Conservation (phyloP, 1,140 invertebrate genomes). For the Thalassaphorura encarpata region DNA sequence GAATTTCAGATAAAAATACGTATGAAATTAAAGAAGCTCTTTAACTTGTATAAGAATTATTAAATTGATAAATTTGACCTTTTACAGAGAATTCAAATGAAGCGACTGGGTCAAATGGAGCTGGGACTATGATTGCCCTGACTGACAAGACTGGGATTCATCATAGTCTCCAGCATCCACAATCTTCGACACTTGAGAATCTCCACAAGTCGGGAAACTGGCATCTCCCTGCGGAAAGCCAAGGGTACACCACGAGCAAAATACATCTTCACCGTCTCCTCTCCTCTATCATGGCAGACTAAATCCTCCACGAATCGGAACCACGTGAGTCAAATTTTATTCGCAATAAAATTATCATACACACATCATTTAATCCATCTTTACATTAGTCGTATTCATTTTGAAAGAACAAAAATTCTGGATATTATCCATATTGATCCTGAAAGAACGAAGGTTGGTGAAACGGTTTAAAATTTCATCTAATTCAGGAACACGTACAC, state of each 20-base stretch:
- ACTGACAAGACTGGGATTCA: constrained; percentile 29
- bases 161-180: constrained; percentile 21
- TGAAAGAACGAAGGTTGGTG: too few relatives aligned
- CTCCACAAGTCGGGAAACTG: constrained; percentile 31
- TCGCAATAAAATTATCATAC: too few relatives aligned
- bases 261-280: constrained; percentile 29
- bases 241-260: constrained; percentile 30
- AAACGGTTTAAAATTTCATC: too few relatives aligned
- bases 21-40: too few relatives aligned
- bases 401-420: too few relatives aligned
- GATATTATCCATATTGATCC: too few relatives aligned
- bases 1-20: too few relatives aligned
- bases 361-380: too few relatives aligned
- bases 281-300: constrained; percentile 31
- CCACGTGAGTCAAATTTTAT: constrained; percentile 20
- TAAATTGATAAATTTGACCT: constrained; percentile 13
- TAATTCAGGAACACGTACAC: too few relatives aligned
- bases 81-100: constrained; percentile 19
- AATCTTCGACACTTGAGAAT: constrained; percentile 28
- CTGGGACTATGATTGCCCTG: constrained; percentile 29
- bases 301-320: constrained; percentile 25
- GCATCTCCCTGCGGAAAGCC: constrained; percentile 30
- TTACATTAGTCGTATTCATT: too few relatives aligned
- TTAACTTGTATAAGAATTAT: too few relatives aligned
- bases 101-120: constrained; percentile 26